Conservation (phyloP, 2,797 vertebrate species). For the Manis javanica region DNA sequence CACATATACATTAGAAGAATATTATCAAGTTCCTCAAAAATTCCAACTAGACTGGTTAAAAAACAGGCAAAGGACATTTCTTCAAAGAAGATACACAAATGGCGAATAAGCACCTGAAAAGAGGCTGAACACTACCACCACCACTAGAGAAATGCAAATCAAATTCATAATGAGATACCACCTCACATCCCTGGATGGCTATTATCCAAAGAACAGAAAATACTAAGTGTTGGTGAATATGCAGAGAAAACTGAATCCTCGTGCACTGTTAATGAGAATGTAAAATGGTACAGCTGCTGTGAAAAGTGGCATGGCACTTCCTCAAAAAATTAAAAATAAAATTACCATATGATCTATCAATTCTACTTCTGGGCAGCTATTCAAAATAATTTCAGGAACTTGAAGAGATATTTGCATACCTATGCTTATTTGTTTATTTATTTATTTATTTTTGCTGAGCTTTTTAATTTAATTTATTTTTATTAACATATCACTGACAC, state of each 20-base stretch:
- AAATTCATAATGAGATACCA: neutral
- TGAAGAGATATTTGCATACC: neutral
- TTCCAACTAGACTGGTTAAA: neutral
- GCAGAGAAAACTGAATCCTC: neutral
- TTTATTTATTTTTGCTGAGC: too few species aligned
- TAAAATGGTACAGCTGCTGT: neutral
- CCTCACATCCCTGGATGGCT: neutral
- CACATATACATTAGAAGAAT: neutral
- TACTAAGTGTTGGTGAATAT: neutral
- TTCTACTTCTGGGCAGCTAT: neutral
- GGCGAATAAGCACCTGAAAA: neutral
- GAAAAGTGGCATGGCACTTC: neutral
- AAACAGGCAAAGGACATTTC: neutral
- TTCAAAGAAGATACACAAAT: neutral
- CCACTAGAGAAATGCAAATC: neutral
- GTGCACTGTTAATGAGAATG: neutral
- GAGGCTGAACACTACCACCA: neutral
- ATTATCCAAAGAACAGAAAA: neutral
- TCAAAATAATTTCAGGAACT: neutral
- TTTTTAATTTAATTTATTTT: too few species aligned
- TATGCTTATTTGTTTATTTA: too few species aligned
- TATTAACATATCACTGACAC: too few species aligned
- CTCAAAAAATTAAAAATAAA: neutral
- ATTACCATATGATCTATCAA: neutral
- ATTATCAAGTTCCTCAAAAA: neutral